phyloP scores from a whole-genome alignment of 2,113 vertebrate genomes.

The Xiphophorus maculatus region DNA sequence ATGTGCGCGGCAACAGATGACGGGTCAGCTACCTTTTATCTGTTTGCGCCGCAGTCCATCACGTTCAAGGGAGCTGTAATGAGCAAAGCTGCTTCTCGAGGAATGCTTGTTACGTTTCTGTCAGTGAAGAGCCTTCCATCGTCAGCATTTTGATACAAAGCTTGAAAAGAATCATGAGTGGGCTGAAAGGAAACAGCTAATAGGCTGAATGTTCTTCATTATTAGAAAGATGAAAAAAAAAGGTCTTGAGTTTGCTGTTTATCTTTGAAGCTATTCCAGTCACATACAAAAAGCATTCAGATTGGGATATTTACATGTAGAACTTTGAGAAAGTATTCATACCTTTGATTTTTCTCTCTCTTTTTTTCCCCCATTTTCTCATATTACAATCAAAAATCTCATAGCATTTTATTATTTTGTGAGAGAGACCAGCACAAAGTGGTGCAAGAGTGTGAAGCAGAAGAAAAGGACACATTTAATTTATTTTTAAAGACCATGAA shows the following conservation, averaged over 20 bases:
- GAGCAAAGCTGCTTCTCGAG: conserved; percentile 30
- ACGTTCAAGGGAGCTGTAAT: conserved; percentile 31
- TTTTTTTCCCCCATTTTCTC: neutral
- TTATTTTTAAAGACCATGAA: too few relatives aligned
- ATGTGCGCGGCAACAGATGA: conserved; percentile 9
- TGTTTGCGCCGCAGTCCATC: conserved; percentile 18
- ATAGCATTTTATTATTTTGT: too few relatives aligned
- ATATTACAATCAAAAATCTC: neutral
- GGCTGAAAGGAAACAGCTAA: conserved; percentile 12
- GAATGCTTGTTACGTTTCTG: conserved; percentile 41
- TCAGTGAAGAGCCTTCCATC: conserved; percentile 40
- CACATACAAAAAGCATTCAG: conserved; percentile 13
- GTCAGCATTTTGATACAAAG: conserved; percentile 31
- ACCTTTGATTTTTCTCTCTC: neutral
- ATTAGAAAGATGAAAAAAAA: conserved; percentile 23
- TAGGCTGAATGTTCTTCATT: conserved; percentile 32
- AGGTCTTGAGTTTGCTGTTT: conserved; percentile 15
- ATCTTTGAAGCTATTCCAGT: conserved; percentile 10
- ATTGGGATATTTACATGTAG: conserved; percentile 23
- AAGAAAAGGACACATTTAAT: too few relatives aligned
- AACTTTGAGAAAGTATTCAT: neutral
- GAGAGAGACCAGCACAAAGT: too few relatives aligned
- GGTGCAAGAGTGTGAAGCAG: too few relatives aligned
- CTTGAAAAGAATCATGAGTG: neutral
- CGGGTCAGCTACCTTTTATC: conserved; percentile 18